These are phyloP conservation scores for Leptinotarsa peninsularis DNA, from an alignment of 2,888 invertebrate genomes.

Conservation along the genomic window DNA sequence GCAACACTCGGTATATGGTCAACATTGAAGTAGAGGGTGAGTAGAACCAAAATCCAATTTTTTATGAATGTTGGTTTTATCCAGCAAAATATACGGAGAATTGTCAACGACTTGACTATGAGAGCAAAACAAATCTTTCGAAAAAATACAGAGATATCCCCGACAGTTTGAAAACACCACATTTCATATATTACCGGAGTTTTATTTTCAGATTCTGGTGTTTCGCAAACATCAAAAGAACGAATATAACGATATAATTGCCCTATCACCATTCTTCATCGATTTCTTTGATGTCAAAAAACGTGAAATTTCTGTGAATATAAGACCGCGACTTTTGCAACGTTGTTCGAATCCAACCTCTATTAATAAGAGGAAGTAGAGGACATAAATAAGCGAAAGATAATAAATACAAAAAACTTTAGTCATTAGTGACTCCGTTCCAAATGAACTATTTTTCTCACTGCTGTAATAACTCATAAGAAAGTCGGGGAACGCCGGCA, in stretches of 20 bases:
- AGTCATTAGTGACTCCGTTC: constrained; percentile 58
- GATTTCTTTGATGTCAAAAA: constrained; percentile 19
- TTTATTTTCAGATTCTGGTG: no score
- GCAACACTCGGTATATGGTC: no score
- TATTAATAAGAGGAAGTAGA: constrained; percentile 38
- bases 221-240: background rate
- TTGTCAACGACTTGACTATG: no score
- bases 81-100: no score
- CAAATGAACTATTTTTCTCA: constrained; percentile 59
- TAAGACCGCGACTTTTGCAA: constrained; percentile 25
- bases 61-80: no score
- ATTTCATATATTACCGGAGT: no score
- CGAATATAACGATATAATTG: constrained; percentile 1
- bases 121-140: no score
- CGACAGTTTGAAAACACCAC: no score
- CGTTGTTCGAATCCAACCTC: background rate
- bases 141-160: no score
- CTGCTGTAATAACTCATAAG: constrained; percentile 58
- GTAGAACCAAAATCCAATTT: no score
- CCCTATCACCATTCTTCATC: constrained; percentile 3
- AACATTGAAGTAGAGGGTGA: no score
- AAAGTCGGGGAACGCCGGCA: constrained; percentile 58
- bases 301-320: constrained; percentile 22
- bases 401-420: constrained; percentile 51
- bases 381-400: constrained; percentile 37